Conservation (phyloP, 2,113 vertebrate genomes). For the Bucco capensis region DNA sequence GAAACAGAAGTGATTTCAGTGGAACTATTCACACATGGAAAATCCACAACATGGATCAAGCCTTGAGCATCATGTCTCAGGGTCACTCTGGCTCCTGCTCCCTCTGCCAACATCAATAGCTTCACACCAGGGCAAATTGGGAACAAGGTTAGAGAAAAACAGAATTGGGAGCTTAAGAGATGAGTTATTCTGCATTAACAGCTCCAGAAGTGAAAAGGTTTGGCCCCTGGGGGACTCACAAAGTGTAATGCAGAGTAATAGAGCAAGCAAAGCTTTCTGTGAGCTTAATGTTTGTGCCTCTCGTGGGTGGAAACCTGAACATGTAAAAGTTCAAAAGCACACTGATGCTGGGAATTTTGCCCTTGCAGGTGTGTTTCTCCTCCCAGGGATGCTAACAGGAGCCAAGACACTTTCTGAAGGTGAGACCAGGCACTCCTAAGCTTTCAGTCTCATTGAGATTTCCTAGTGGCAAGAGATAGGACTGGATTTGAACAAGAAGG, state of each 20-base stretch:
- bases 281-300: background rate
- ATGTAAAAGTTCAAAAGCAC: background rate
- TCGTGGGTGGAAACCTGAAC: background rate
- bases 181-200: background rate
- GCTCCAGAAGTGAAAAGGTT: background rate
- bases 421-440: background rate
- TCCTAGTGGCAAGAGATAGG: background rate
- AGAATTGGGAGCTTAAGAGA: background rate
- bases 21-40: background rate
- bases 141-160: background rate
- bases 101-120: background rate
- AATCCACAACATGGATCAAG: background rate
- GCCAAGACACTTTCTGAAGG: background rate
- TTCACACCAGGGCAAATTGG: background rate
- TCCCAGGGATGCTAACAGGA: background rate
- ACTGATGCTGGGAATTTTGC: rapidly evolving
- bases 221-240: background rate
- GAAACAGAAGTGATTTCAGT: background rate
- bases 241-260: background rate
- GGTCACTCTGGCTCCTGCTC: rapidly evolving
- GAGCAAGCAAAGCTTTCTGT: background rate
- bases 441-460: background rate
- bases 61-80: background rate
- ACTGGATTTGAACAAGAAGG: background rate
- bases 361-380: background rate